Base-by-base conservation (phyloP, 2,113 vertebrate genomes). In the Glaucidium brasilianum region DNA sequence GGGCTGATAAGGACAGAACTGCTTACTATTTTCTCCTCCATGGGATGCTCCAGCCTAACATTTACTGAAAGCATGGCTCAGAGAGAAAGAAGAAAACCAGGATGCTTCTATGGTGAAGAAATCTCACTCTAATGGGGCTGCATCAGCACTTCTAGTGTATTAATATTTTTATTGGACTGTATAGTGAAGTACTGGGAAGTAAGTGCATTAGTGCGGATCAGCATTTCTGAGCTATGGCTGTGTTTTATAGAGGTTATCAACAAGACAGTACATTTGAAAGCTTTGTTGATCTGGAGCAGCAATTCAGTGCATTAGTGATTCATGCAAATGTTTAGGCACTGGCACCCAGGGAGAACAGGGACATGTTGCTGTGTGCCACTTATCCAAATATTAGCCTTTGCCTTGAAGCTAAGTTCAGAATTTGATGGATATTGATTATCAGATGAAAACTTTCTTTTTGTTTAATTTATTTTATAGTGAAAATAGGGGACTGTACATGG, bases 151-250 rank as follows among this genome's bases (percentile, higher is more conserved):
- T 95, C 66, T 52, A 37, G 67, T 73, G 75, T 91, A 93, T 96
- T 96, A 91, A 88, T 96, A 79, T 91, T 97, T 96, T 96, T 96
- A 95, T 97, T 92, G 86, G 83, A 59, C 79, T 78, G n/a, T 89
- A 39, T 49, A 64, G 80, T 66, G 92, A 86, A 91, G 80, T 93
- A 80, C 77, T 86, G 62, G 74, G 80, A 94, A 92, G 77, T 89
- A 72, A 93, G 41, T 81, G 81, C 93, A 74, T 94, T 92, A 93
- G 84, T n/a, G 72, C 74, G 67, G 83, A 81, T 96, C 89, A 93
- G 91, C 91, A 34, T 88, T 97, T 97, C 88, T 95, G 39, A 93
- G 86, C 76, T 88, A 13, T 34, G 85, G 73, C 72, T 93, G 67
- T 84, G 63, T 89, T 97, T 96, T 96, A 92, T 85, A 53, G 85